A percentile compares a stretch with the other conserved stretches of the same genome.
phyloP scores from a whole-genome alignment of 2,797 vertebrate genomes.

The Mycteria americana region DNA sequence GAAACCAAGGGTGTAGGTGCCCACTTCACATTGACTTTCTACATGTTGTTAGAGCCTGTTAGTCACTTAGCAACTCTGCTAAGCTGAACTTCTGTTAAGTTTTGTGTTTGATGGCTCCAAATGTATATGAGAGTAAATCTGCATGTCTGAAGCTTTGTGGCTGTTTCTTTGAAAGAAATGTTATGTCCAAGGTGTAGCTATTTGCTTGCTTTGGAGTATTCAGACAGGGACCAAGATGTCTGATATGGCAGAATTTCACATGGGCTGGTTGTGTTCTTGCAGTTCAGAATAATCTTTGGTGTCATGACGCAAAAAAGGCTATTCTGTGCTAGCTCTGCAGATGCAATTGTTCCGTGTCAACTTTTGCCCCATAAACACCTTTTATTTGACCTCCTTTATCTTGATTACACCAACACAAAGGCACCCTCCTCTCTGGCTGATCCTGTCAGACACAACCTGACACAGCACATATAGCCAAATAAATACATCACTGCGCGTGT shows the following conservation, averaged over 20 bases:
- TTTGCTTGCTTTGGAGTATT: not conserved
- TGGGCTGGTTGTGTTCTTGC: not conserved
- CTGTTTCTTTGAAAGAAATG: not conserved
- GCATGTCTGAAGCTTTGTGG: not conserved
- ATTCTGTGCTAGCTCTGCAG: not conserved
- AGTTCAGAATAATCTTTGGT: not conserved
- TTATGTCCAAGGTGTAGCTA: not conserved
- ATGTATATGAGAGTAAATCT: not conserved
- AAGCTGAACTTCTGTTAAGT: not conserved
- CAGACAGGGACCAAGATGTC: not conserved
- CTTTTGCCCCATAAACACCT: not conserved
- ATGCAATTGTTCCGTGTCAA: not conserved
- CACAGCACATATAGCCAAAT: fast-evolving
- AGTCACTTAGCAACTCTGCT: not conserved
- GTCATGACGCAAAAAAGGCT: not conserved
- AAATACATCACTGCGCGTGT: not conserved
- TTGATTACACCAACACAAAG: not conserved
- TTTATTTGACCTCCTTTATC: not conserved
- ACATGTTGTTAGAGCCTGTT: not conserved
- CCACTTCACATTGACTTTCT: not conserved
- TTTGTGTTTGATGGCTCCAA: not conserved
- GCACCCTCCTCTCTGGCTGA: not conserved
- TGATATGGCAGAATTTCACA: not conserved
- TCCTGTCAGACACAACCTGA: not conserved
- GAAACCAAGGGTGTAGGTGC: not conserved